Evolutionary conservation across 1,140 invertebrate species (phyloP).

Genomic region (Drosophila repletoides): DNA sequence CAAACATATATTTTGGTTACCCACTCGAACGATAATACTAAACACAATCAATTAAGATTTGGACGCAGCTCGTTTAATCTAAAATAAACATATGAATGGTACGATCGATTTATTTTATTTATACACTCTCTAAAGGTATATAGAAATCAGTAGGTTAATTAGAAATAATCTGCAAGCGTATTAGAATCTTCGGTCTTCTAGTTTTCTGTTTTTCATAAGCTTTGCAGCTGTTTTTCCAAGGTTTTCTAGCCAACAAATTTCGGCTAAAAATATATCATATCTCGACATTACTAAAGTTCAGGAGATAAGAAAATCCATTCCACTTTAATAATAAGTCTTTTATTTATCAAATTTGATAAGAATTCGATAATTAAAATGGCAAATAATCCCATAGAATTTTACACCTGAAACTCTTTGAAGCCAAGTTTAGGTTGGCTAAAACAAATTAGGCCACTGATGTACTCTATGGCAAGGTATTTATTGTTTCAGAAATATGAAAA

Average conservation of each 20-base stretch:
- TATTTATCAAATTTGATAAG: constrained; percentile 6
- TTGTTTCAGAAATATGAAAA: too few relatives aligned
- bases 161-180: too few relatives aligned
- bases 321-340: background rate
- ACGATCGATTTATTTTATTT: background rate
- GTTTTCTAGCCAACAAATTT: constrained; percentile 4
- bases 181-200: too few relatives aligned
- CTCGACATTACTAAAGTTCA: constrained; percentile 18
- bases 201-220: too few relatives aligned
- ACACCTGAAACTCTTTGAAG: too few relatives aligned
- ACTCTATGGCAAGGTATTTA: too few relatives aligned
- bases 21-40: background rate
- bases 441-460: too few relatives aligned
- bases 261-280: constrained; percentile 20
- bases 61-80: background rate
- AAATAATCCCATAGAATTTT: background rate
- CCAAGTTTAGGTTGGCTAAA: too few relatives aligned
- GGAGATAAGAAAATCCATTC: background rate
- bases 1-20: constrained; percentile 7
- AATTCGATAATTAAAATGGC: background rate
- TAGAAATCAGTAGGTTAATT: too few relatives aligned
- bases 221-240: too few relatives aligned
- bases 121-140: background rate
- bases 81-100: background rate
- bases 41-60: constrained; percentile 27